A percentile compares a stretch with the other conserved stretches of the same genome.
These are phyloP conservation scores for Tachysurus fulvidraco DNA, from an alignment of 2,113 vertebrate genomes.

Conservation along the genomic window DNA sequence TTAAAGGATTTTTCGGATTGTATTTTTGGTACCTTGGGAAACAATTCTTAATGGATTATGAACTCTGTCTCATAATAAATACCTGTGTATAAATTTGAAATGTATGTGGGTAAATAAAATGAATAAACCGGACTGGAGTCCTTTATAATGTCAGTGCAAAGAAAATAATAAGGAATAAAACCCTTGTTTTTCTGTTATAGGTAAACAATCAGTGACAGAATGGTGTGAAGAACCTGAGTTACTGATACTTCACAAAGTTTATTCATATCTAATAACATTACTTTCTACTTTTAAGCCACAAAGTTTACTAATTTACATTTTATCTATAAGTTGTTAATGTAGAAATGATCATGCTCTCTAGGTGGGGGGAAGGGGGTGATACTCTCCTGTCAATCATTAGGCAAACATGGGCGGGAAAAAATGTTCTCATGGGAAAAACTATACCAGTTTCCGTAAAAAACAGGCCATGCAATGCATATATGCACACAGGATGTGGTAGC, in stretches of 20 bases:
- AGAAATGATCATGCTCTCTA: too few relatives aligned
- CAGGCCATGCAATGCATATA: background rate
- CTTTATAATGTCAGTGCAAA: background rate
- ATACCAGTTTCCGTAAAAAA: too few relatives aligned
- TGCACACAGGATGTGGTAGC: background rate
- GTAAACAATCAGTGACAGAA: background rate
- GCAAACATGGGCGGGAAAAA: background rate
- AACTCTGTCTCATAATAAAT: slow-evolving; percentile 16
- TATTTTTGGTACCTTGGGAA: slow-evolving; percentile 1
- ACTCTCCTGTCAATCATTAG: background rate
- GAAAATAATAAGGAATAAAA: background rate
- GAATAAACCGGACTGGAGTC: background rate
- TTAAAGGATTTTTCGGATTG: background rate
- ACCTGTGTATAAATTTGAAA: slow-evolving; percentile 8
- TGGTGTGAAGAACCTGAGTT: too few relatives aligned
- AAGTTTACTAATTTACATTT: too few relatives aligned
- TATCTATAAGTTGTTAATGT: background rate
- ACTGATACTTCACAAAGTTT: too few relatives aligned
- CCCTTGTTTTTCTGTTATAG: background rate
- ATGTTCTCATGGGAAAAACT: background rate
- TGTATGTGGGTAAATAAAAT: slow-evolving; percentile 41
- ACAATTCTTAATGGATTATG: background rate
- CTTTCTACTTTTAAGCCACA: background rate
- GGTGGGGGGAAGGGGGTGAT: background rate
- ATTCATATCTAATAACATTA: too few relatives aligned